Base-by-base conservation (phyloP, 2,113 vertebrate genomes). In the Dissostichus mawsoni region DNA sequence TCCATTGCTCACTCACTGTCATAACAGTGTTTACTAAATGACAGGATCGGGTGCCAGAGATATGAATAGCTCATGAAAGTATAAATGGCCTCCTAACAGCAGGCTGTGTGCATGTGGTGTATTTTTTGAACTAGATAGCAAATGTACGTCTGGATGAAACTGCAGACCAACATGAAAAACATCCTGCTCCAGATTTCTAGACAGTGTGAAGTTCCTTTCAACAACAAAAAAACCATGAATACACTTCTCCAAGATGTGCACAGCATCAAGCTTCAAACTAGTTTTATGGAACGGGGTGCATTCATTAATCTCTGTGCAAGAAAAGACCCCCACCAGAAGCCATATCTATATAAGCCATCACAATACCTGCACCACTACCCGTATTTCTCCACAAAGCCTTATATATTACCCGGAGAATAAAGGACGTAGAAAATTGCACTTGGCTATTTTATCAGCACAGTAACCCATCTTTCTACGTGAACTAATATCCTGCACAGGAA, bases 21-120 rank as follows among this genome's bases (percentile, higher is more conserved):
- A 84, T 72, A 90, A 88, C 87, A 86, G 75, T 91, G 90, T 93
- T 93, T 92, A 91, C 91, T 64, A 88, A 88, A 92, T 88, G 83
- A 91, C 74, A 76, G 64, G 78, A 79, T 80, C 51, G 44, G 61
- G 83, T 89, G 89, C 89, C 92, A 90, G 79, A 84, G 87, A 81
- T 90, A 93, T 88, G 89, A 93, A 93, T 93, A 92, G 91, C 81
- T 65, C 67, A 63, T 82, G 71, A 82, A 90, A 89, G 83, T 90
- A 93, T 82, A 92, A 92, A 91, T 83, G 89, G 87, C 78, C 64
- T 71, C 69, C 73, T 74, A 85, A 90, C 78, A 76, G 88, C 76
- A 44, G 77, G 48, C 72, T 78, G 63, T 33, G 65, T 76, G 75
- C 85, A 83, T 80, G 89, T 62, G 59, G 72, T 69, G 67, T 93